A percentile compares a stretch with the other conserved stretches of the same genome.
These are phyloP conservation scores for Cactoblastis cactorum DNA, from an alignment of 2,888 invertebrate genomes.

Conservation along the genomic window DNA sequence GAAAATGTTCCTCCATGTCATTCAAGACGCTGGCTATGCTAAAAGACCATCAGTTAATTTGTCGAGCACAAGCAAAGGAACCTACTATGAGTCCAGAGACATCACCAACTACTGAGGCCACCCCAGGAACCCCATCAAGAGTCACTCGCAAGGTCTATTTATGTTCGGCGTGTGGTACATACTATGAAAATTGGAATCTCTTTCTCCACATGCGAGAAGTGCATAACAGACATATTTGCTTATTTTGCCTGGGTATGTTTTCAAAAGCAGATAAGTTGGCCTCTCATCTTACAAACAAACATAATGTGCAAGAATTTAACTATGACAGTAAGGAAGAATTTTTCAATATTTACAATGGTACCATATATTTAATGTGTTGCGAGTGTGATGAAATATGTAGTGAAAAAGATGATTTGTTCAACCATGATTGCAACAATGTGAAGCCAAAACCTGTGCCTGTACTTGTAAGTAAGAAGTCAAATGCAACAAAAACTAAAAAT, in stretches of 20 bases:
- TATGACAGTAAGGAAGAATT: constrained; percentile 85
- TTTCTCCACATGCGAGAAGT: constrained; percentile 91
- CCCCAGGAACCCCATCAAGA: constrained; percentile 70
- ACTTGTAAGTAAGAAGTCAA: constrained; percentile 66
- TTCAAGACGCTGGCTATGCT: constrained; percentile 83
- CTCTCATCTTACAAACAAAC: constrained; percentile 87
- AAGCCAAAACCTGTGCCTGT: constrained; percentile 74
- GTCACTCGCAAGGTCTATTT: constrained; percentile 88
- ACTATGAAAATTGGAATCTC: constrained; percentile 92
- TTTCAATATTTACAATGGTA: constrained; percentile 81
- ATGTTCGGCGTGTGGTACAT: constrained; percentile 90
- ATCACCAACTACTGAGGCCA: constrained; percentile 52
- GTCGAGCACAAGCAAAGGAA: constrained; percentile 72
- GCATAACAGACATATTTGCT: constrained; percentile 89
- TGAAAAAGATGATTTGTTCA: constrained; percentile 86
- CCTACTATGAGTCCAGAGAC: constrained; percentile 62
- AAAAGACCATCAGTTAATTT: constrained; percentile 84
- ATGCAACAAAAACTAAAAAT: constrained; percentile 51
- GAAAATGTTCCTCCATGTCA: constrained; percentile 84
- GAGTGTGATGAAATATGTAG: constrained; percentile 88
- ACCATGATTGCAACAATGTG: constrained; percentile 83
- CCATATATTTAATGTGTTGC: constrained; percentile 89
- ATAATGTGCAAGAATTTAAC: constrained; percentile 85
- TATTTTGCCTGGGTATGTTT: constrained; percentile 91
- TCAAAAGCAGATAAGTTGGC: constrained; percentile 88